Evolutionary conservation across 2,113 vertebrate genomes (phyloP), one percentile per base, ranked within the genome.

Genomic region (Clarias batrachus): DNA sequence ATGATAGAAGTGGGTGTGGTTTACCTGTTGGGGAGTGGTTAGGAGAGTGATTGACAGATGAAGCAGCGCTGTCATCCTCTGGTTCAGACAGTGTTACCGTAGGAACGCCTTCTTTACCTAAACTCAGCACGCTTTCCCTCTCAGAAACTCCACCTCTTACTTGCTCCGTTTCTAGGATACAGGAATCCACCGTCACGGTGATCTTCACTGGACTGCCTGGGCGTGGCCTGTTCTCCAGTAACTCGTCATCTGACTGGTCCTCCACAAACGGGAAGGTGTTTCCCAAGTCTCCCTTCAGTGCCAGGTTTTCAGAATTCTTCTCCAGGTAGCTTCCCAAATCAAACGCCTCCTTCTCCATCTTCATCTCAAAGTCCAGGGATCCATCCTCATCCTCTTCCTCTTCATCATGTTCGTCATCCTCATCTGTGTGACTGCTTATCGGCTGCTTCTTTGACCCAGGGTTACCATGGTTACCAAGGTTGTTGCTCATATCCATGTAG

Each of bases 401-500:
- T 25, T 73, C 74, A n/a, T 63, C 74, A 27, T 88, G 77, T 3
- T 78, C 54, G 0, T 89, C 85, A 0, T 87, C 85, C 1, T 89
- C 85, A 27, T 86, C 59, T 10, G 23, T 52, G 54, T 19, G 63
- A 27, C 60, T 74, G 16, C 37, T 52, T 77, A 65, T 13, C 21
- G 89, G 80, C 80, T 83, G 86, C 83, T 85, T 81, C 59, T 84
- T 66, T 57, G 52, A 63, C n/a, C 62, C 85, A 56, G 57, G 16
- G 10, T 81, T 82, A 21, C 74, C 62, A 37, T 57, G 23, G 52
- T 79, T 80, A 17, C 82, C 54, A 0, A 76, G 91, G 57, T 30
- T 92, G 82, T 97, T 96, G 88, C 97, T 96, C 87, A 99, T 97
- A 91, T 99, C 97, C 94, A 99, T 99, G 94, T 99, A 99, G 94